Base-by-base conservation (phyloP, 92 coral and sea anemone species). In the Phenganax marumi region DNA sequence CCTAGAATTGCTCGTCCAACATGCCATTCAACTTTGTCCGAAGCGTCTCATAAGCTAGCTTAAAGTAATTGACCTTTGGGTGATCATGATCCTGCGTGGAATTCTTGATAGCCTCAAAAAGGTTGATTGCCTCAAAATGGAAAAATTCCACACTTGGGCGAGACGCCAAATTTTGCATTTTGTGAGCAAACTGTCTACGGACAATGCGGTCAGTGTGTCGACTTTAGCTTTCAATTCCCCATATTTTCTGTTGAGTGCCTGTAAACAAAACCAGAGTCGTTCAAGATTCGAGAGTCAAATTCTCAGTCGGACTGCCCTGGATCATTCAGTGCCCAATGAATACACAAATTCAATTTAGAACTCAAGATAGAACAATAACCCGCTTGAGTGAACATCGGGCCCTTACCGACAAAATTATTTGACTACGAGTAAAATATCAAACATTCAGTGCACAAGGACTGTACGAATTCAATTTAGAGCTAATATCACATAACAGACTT, bases 1-100 rank as follows among this genome's bases (percentile, higher is more conserved):
- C 52, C 22, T 66, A 39, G 50, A 86, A 81, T 73, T 81, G 77
- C 64, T 73, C 78, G 12, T 81, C 56, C 43, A 86, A 49, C 1
- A 10, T 10, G 19, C 23, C 19, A 43, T 82, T 71, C 70, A 72
- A 19, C 58, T 86, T 81, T 13, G 74, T 54, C n/a, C 82, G 46
- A 8, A 86, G 86, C 16, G 86, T 86, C 60, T 86, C 86, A 62
- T 81, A 74, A 4, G 82, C 21, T 25, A 81, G 26, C 48, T 53
- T 70, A 61, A 72, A 86, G 47, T 81, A 86, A 46, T 83, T 75
- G 8, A 68, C 86, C 68, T 74, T 86, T 57, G 58, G 70, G 52
- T 86, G 87, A 54, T 86, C 81, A 25, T 77, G 33, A 58, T 81
- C 82, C 46, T 82, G 82, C 21, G 89, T 75, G 48, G 86, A 54